Conservation (phyloP, 1,140 invertebrate genomes). For the Penaeus indicus region DNA sequence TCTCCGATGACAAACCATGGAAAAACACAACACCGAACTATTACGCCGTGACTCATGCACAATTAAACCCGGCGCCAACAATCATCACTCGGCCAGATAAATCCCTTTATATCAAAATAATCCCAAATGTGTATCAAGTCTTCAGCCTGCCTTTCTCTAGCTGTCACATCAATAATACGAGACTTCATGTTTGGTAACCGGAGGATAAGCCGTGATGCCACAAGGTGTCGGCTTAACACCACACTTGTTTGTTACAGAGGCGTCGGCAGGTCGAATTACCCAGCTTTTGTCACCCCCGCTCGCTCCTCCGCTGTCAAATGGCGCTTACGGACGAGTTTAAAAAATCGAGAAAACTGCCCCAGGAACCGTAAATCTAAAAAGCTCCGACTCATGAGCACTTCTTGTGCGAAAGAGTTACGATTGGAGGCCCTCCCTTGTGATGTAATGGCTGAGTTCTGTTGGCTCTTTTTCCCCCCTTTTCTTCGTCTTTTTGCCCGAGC, state of each 20-base stretch:
- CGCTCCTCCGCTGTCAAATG: conserved; percentile 10
- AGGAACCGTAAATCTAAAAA: no score
- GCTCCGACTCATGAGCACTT: no score
- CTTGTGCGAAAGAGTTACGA: no score
- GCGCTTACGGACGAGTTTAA: conserved; percentile 19
- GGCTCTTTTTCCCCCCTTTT: no score
- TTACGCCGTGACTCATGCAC: no score
- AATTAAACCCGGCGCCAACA: no score
- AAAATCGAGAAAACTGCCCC: no score
- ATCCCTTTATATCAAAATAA: conserved; percentile 39
- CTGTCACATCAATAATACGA: conserved; percentile 35
- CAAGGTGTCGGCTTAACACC: conserved; percentile 37
- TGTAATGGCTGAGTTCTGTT: no score
- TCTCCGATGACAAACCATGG: no score
- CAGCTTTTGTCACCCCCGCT: conserved; percentile 13
- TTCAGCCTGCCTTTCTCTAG: conserved; percentile 12
- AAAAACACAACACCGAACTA: no score
- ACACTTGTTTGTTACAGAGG: conserved; percentile 27
- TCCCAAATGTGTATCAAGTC: conserved; percentile 32
- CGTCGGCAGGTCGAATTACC: neutral
- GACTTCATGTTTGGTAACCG: conserved; percentile 36
- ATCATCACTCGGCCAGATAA: conserved; percentile 25
- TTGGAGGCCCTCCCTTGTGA: no score
- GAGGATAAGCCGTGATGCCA: conserved; percentile 41
- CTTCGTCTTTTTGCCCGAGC: no score